Conservation (phyloP, 2,888 invertebrate genomes). For the Apotomis turbidana region DNA sequence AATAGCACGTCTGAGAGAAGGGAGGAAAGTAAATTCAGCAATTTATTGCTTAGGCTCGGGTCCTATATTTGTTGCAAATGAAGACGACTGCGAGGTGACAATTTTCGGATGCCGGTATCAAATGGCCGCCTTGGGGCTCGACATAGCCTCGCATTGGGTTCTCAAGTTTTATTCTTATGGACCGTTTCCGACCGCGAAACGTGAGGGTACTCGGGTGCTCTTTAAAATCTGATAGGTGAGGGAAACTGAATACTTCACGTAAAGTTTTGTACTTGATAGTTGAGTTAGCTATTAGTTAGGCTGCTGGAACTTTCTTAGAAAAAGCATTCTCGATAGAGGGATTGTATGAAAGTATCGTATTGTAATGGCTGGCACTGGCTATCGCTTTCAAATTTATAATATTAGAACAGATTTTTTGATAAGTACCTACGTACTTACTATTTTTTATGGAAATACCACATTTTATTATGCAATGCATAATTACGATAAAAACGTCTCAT, state of each 20-base stretch:
- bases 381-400: too few relatives aligned
- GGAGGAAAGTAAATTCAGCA: conserved; percentile 76
- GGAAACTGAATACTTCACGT: conserved; percentile 7
- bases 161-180: conserved; percentile 64
- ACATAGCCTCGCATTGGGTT: conserved; percentile 54
- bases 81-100: conserved; percentile 79
- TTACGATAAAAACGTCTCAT: too few relatives aligned
- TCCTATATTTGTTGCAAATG: conserved; percentile 81
- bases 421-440: too few relatives aligned
- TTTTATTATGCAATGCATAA: too few relatives aligned
- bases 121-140: conserved; percentile 72
- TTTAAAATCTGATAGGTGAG: conserved; percentile 28
- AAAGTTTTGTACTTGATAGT: neutral
- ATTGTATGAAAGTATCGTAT: too few relatives aligned
- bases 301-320: too few relatives aligned
- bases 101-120: conserved; percentile 71
- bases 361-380: too few relatives aligned
- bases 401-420: too few relatives aligned
- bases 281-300: too few relatives aligned
- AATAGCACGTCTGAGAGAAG: conserved; percentile 74
- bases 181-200: conserved; percentile 45
- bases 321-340: too few relatives aligned
- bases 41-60: conserved; percentile 74
- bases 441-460: too few relatives aligned
- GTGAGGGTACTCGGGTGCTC: conserved; percentile 17